Evolutionary conservation across 2,888 invertebrate species (phyloP).

Genomic region (Xestia ashworthii): DNA sequence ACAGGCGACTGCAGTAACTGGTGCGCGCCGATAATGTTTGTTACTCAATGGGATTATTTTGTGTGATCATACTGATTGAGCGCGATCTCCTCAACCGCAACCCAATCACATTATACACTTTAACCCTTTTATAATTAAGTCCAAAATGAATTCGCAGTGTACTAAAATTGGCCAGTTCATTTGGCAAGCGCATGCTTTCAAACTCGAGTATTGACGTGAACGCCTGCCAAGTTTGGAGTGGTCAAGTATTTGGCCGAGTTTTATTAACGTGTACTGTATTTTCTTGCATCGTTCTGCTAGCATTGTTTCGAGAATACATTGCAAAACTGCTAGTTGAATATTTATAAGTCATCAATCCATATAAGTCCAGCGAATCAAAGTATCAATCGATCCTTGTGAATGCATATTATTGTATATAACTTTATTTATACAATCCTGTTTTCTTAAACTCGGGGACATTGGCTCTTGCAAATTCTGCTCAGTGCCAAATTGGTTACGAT

Average conservation of each 20-base stretch:
- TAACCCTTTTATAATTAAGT: conserved; percentile 59
- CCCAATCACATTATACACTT: conserved; percentile 42
- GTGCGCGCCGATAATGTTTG: conserved; percentile 66
- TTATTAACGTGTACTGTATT: conserved; percentile 54
- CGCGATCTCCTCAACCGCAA: conserved; percentile 45
- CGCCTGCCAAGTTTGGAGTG: conserved; percentile 72
- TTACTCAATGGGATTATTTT: conserved; percentile 69
- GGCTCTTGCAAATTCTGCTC: neutral
- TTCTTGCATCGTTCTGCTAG: conserved; percentile 46
- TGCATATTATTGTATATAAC: neutral
- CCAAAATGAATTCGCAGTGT: conserved; percentile 61
- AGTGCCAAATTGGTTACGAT: neutral
- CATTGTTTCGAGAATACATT: conserved; percentile 25
- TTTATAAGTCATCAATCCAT: neutral
- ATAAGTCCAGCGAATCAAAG: neutral
- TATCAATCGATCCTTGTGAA: conserved; percentile 2
- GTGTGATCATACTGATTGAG: conserved; percentile 63
- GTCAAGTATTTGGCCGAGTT: conserved; percentile 68
- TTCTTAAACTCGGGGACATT: neutral
- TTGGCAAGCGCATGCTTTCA: conserved; percentile 72
- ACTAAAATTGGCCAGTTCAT: conserved; percentile 70
- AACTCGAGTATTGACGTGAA: conserved; percentile 70
- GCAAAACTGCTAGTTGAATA: conserved; percentile 29
- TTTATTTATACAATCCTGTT: neutral
- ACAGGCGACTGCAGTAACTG: conserved; percentile 63